Base-by-base conservation (phyloP, 2,113 vertebrate species). In the Melanerpes aurifrons region DNA sequence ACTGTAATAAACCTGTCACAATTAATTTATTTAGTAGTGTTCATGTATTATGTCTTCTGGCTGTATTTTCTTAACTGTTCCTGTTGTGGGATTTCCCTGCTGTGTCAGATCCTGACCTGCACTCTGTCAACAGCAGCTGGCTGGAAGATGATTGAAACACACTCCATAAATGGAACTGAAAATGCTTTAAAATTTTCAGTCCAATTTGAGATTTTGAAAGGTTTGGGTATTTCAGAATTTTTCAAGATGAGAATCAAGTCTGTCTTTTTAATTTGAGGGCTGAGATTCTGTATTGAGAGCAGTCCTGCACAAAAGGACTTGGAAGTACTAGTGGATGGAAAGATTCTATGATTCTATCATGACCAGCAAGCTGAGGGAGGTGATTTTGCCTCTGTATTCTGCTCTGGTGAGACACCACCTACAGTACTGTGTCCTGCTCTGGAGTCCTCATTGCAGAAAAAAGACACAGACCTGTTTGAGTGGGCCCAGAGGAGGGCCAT, bases 1-100 rank as follows among this genome's bases (percentile, higher is more conserved):
- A 4, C 28, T 82, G 29, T 82, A 92, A 92, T 73, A 93, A 93
- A 78, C 48, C 24, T 3, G 3, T 85, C 82, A 59, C 22, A 73
- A 87, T 88, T 15, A 58, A 88, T 94, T 95, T 91, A 73, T 78
- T 86, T 79, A 77, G 63, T 45, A 54, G 28, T 64, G 35, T 67
- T 35, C 26, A 26, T 76, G 71, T 92, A 84, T 58, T 14, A 40
- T 18, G 43, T 77, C 13, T 45, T 70, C 45, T 73, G 48, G 37
- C 79, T 58, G 20, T 45, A 35, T 3, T 7, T 86, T 35, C 50
- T 85, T 64, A 29, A 56, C 24, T 4, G 1, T 59, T 69, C 59
- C 50, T 59, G 2, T 45, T 48, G 53, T 10, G 61, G 45, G 61
- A 43, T 78, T 87, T 89, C 32, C 73, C 26, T 78, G 47, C 74